Evolutionary conservation across 2,888 invertebrate species (phyloP).

Genomic region (Pterostichus niger): DNA sequence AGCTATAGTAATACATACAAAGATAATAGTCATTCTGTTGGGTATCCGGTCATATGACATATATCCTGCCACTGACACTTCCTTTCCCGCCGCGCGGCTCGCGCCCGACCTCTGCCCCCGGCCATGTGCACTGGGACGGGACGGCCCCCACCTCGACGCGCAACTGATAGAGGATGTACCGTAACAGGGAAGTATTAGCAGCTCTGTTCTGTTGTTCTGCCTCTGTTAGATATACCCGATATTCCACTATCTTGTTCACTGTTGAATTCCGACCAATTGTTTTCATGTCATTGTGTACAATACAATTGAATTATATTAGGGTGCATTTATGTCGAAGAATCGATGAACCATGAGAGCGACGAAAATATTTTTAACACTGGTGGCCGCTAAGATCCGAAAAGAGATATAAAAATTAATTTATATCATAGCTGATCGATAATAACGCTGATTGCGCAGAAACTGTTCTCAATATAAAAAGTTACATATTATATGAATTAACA

Average conservation of each 20-base stretch:
- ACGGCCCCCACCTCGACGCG: conserved; percentile 34
- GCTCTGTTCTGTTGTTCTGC: conserved; percentile 2
- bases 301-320: no score
- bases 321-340: no score
- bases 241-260: not conserved
- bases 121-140: not conserved
- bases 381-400: no score
- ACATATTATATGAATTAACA: no score
- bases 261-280: not conserved
- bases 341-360: no score
- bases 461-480: no score
- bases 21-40: conserved; percentile 71
- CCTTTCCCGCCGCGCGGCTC: conserved; percentile 74
- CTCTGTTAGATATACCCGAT: not conserved
- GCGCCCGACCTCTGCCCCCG: conserved; percentile 4
- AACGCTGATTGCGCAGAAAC: no score
- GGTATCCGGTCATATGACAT: conserved; percentile 75
- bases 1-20: conserved; percentile 26
- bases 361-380: no score
- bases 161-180: conserved; percentile 54
- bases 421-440: no score
- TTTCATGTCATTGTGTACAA: no score
- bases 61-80: conserved; percentile 75
- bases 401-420: no score
- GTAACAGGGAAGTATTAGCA: conserved; percentile 57